Evolutionary conservation across 2,888 invertebrate genomes (phyloP).

Genomic region (Cephus rjabovi): DNA sequence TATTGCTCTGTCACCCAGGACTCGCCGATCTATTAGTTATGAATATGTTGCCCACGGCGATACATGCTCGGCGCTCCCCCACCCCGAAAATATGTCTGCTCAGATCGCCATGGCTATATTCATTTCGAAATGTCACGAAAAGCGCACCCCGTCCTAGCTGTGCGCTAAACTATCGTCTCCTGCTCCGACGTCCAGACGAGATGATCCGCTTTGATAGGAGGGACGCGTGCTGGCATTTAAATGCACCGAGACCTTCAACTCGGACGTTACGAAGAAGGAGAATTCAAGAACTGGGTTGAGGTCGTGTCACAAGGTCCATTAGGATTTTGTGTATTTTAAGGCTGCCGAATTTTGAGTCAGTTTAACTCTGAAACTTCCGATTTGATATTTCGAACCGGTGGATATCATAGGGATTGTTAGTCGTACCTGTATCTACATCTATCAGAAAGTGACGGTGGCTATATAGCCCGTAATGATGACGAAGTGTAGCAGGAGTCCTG

Average conservation of each 20-base stretch:
- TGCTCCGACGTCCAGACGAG: conserved; percentile 8
- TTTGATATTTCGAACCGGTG: neutral
- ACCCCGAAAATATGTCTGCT: conserved; percentile 58
- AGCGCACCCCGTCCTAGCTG: conserved; percentile 32
- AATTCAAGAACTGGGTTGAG: neutral
- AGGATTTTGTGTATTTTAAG: neutral
- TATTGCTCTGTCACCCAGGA: conserved; percentile 64
- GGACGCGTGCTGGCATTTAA: neutral
- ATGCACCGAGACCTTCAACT: neutral
- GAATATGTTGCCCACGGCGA: conserved; percentile 65
- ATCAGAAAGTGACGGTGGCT: neutral
- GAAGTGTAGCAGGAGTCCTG: neutral
- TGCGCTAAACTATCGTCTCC: neutral
- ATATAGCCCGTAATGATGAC: neutral
- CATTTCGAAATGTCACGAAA: conserved; percentile 57
- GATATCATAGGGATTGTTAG: neutral
- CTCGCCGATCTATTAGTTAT: conserved; percentile 65
- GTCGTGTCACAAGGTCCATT: neutral
- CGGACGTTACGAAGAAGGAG: neutral
- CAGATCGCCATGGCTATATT: conserved; percentile 42
- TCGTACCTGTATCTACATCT: neutral
- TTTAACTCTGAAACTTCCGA: neutral
- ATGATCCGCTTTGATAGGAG: conserved; percentile 25
- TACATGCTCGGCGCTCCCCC: conserved; percentile 56
- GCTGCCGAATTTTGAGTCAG: neutral